Percentiles rank a stretch among this genome's conserved stretches.
These are phyloP conservation scores for Philaenus spumarius DNA, from an alignment of 1,140 invertebrate genomes.

Conservation along the genomic window DNA sequence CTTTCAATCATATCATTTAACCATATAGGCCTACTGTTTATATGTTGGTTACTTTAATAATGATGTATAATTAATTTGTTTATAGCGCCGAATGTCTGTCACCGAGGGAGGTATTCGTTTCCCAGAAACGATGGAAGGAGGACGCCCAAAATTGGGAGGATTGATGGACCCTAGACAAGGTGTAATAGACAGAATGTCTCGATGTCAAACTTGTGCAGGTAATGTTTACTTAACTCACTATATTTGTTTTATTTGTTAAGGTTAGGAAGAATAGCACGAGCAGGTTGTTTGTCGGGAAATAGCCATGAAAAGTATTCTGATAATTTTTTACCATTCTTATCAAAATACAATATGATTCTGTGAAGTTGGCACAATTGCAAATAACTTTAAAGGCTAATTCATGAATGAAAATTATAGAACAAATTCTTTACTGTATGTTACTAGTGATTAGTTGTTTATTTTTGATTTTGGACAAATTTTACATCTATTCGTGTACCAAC, in stretches of 20 bases:
- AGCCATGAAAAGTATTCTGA: not conserved
- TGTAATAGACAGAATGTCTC: slow-evolving; percentile 86
- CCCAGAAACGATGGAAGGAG: slow-evolving; percentile 97
- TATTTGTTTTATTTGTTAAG: too few species aligned
- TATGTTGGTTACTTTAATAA: not conserved
- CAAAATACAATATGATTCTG: too few species aligned
- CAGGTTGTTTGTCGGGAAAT: too few species aligned
- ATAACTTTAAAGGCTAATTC: too few species aligned
- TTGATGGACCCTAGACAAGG: slow-evolving; percentile 99
- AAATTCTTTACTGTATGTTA: too few species aligned
- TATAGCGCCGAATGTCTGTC: slow-evolving; percentile 93
- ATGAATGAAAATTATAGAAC: too few species aligned
- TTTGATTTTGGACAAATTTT: too few species aligned
- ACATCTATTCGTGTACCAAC: too few species aligned
- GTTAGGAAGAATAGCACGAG: too few species aligned
- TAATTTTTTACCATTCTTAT: not conserved
- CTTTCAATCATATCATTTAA: not conserved
- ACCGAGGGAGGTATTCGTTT: slow-evolving; percentile 95
- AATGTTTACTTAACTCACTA: too few species aligned
- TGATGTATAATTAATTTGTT: slow-evolving; percentile 18
- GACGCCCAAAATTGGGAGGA: slow-evolving; percentile 93
- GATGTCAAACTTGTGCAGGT: slow-evolving; percentile 97
- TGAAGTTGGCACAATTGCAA: too few species aligned
- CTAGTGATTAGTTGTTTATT: too few species aligned
- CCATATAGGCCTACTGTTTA: not conserved